Conservation (phyloP, 2,113 vertebrate species). For the Podilymbus podiceps region DNA sequence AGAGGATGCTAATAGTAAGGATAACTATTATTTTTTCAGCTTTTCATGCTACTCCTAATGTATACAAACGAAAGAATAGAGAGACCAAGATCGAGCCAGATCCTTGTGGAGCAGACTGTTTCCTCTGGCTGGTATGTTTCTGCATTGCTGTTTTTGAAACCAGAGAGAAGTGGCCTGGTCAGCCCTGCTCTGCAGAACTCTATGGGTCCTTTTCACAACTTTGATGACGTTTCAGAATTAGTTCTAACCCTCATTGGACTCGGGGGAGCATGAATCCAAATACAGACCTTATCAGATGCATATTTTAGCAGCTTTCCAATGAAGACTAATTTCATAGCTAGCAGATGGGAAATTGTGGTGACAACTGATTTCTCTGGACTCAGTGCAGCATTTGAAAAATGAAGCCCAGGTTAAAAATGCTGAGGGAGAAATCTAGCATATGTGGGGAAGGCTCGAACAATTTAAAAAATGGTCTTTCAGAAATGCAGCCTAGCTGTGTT, state of each 20-base stretch:
- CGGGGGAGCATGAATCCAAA: neutral
- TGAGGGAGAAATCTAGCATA: neutral
- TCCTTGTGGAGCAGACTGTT: constrained; percentile 93
- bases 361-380: neutral
- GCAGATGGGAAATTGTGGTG: neutral
- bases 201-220: neutral
- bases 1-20: neutral
- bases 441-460: neutral
- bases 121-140: constrained; percentile 88
- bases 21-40: constrained; percentile 76
- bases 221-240: neutral
- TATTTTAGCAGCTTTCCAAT: neutral
- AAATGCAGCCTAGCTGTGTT: neutral
- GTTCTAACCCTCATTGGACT: neutral
- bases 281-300: neutral
- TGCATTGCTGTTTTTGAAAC: neutral
- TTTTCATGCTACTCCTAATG: constrained; percentile 95
- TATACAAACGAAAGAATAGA: constrained; percentile 95
- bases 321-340: neutral
- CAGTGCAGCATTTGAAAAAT: neutral
- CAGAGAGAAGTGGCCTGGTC: neutral
- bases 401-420: neutral
- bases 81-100: constrained; percentile 95
- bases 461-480: neutral
- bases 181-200: neutral